Percentiles rank a stretch among this genome's conserved stretches.
Conservation (phyloP, 2,888 invertebrate genomes). For the Gymnocheta viridis region DNA sequence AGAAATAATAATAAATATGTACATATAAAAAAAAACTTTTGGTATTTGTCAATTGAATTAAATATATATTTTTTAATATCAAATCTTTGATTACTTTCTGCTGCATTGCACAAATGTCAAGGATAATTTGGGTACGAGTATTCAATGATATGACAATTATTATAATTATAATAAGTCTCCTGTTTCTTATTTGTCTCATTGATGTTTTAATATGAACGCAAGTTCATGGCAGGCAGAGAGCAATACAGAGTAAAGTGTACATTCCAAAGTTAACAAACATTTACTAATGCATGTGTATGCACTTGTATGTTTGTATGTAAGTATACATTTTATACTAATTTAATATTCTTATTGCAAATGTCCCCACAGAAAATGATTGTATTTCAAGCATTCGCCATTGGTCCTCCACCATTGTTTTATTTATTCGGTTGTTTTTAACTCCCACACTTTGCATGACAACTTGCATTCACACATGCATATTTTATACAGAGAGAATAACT, state of each 20-base stretch:
- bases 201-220: not conserved
- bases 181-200: slow-evolving; percentile 42
- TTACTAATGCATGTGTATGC: not conserved
- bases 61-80: not conserved
- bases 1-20: no score
- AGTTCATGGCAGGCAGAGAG: not conserved
- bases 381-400: slow-evolving; percentile 3
- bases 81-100: not conserved
- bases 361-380: slow-evolving; percentile 33
- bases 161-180: slow-evolving; percentile 1
- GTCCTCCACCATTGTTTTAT: slow-evolving; percentile 18
- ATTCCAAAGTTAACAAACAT: not conserved
- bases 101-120: slow-evolving; percentile 28
- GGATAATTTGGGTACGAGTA: not conserved
- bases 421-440: slow-evolving; percentile 37
- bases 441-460: slow-evolving; percentile 6
- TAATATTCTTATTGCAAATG: slow-evolving; percentile 54
- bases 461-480: not conserved
- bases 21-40: not conserved
- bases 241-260: not conserved
- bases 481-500: not conserved
- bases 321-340: slow-evolving; percentile 43
- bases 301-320: not conserved
- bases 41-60: slow-evolving; percentile 5
- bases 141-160: slow-evolving; percentile 38